A percentile compares a stretch with the other conserved stretches of the same genome.
phyloP scores from a whole-genome alignment of 2,113 vertebrate species.

The Psophia crepitans region DNA sequence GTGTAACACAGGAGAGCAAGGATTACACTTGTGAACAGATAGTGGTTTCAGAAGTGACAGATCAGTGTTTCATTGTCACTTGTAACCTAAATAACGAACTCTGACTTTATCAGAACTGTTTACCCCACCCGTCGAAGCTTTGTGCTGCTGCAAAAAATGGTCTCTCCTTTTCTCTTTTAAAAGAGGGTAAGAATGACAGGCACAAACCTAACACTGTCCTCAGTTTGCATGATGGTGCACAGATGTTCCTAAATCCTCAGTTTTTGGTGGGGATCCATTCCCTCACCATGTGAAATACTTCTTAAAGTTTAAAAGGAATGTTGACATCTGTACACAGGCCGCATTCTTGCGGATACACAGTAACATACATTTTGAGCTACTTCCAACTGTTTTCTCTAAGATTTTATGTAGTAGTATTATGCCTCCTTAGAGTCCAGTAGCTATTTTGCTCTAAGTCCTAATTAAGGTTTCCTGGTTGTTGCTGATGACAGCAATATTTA shows the following conservation, averaged over 20 bases:
- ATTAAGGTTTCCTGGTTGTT: neutral
- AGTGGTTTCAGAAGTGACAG: neutral
- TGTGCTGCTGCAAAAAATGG: neutral
- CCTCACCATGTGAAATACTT: rapidly evolving
- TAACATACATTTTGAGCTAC: neutral
- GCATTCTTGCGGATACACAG: too few relatives aligned
- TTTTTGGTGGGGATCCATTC: neutral
- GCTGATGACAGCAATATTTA: neutral
- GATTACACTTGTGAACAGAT: neutral
- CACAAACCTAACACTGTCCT: neutral
- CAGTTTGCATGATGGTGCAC: too few relatives aligned
- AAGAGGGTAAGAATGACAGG: neutral
- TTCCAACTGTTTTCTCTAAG: neutral
- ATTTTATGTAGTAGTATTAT: neutral
- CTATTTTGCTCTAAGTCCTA: neutral
- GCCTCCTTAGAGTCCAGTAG: neutral
- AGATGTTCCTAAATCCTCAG: neutral
- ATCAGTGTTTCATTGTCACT: neutral
- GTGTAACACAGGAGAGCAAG: neutral
- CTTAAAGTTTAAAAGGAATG: neutral
- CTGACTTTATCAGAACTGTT: neutral
- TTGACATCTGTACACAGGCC: neutral
- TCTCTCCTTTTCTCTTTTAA: neutral
- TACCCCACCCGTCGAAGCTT: neutral
- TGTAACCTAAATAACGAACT: neutral